phyloP scores from a whole-genome alignment of 2,113 vertebrate genomes.

The Crotalus tigris region DNA sequence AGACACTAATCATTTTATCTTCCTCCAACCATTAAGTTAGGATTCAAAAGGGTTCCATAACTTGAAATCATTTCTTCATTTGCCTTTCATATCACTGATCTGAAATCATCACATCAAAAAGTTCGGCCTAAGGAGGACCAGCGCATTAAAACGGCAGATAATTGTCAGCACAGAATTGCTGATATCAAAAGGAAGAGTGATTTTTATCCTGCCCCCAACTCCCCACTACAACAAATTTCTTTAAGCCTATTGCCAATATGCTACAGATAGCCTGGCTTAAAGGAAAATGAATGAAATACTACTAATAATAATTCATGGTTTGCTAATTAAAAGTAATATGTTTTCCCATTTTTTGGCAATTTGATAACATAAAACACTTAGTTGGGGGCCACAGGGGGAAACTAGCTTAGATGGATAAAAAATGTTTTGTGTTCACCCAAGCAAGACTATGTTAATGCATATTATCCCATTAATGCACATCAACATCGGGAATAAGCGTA shows the following conservation, averaged over 20 bases:
- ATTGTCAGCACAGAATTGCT: slow-evolving; percentile 72
- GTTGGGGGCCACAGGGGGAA: slow-evolving; percentile 81
- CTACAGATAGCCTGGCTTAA: slow-evolving; percentile 40
- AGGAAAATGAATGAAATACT: slow-evolving; percentile 36
- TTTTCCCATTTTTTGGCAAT: slow-evolving; percentile 73
- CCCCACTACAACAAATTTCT: neutral
- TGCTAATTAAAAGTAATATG: slow-evolving; percentile 81
- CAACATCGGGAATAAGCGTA: slow-evolving; percentile 83
- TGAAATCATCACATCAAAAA: slow-evolving; percentile 67
- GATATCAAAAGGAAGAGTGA: slow-evolving; percentile 70
- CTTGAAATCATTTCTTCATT: slow-evolving; percentile 49
- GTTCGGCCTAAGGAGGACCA: slow-evolving; percentile 67
- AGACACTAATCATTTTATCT: neutral
- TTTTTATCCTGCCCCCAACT: neutral
- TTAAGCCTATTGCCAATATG: slow-evolving; percentile 45
- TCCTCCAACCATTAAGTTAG: neutral
- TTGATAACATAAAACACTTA: slow-evolving; percentile 84
- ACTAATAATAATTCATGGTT: slow-evolving; percentile 55
- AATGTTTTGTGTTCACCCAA: slow-evolving; percentile 94
- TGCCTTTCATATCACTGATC: slow-evolving; percentile 71
- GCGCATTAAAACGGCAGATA: slow-evolving; percentile 70
- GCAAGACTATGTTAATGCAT: slow-evolving; percentile 89
- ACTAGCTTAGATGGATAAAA: slow-evolving; percentile 86
- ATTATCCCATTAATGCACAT: slow-evolving; percentile 94
- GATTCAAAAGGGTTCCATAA: slow-evolving; percentile 48